A percentile compares a stretch with the other conserved stretches of the same genome.
Evolutionary conservation across 2,113 vertebrate species (phyloP).

Genomic region (Anas platyrhynchos): DNA sequence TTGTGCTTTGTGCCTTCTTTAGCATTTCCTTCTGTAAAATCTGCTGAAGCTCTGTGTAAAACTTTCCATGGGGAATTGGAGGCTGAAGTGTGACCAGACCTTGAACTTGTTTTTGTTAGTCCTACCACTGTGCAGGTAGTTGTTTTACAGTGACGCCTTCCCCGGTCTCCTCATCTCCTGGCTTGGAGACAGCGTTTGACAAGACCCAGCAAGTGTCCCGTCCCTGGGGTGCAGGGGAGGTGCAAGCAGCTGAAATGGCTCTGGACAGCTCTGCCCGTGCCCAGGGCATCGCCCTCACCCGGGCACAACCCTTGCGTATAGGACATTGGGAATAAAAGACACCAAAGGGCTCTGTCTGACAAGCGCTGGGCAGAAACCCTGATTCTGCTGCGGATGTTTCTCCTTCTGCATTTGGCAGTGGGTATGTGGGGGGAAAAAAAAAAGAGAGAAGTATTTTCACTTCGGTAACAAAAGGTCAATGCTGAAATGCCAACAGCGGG

Average conservation of each 20-base stretch:
- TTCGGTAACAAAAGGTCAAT: neutral
- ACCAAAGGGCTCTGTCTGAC: neutral
- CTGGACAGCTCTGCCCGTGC: accelerated
- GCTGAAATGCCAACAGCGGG: neutral
- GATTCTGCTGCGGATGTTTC: accelerated
- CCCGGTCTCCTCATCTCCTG: neutral
- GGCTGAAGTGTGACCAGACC: neutral
- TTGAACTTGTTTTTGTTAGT: neutral
- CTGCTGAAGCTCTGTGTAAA: conserved; percentile 28
- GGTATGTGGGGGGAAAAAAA: accelerated
- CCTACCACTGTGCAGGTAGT: neutral
- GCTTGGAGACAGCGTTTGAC: accelerated
- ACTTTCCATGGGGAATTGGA: neutral
- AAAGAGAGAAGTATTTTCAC: neutral
- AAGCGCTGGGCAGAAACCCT: neutral
- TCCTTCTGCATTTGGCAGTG: neutral
- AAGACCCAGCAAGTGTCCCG: neutral
- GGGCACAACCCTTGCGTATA: neutral
- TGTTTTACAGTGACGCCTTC: neutral
- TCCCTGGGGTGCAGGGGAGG: accelerated
- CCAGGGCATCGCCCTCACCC: neutral
- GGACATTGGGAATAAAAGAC: neutral
- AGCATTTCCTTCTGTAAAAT: neutral
- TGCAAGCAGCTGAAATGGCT: accelerated
- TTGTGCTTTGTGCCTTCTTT: neutral